A percentile compares a stretch with the other conserved stretches of the same genome.
Evolutionary conservation across 2,113 vertebrate species (phyloP).

Genomic region (Formicarius rufipectus): DNA sequence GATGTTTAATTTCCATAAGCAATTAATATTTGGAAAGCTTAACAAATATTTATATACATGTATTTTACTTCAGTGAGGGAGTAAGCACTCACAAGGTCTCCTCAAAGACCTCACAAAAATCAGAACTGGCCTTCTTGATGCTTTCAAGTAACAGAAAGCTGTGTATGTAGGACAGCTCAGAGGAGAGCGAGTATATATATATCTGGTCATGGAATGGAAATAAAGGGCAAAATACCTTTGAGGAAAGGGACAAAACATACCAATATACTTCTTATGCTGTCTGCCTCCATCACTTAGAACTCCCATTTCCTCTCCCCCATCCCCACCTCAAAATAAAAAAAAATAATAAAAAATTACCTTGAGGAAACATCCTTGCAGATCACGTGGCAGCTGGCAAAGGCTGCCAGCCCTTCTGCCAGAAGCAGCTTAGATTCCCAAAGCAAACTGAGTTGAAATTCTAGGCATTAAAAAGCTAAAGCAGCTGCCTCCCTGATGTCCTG

Average conservation of each 20-base stretch:
- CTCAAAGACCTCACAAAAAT: background rate
- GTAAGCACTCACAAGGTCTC: background rate
- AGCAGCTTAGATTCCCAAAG: background rate
- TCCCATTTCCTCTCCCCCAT: background rate
- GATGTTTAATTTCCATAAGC: constrained; percentile 3
- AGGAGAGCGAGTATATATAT: background rate
- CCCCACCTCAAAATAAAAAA: background rate
- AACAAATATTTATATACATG: background rate
- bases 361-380: background rate
- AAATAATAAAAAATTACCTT: background rate
- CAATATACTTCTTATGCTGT: background rate
- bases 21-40: constrained; percentile 45
- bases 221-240: background rate
- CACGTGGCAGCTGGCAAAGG: constrained; percentile 2
- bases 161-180: background rate
- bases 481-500: constrained; percentile 34
- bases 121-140: background rate
- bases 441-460: constrained; percentile 44
- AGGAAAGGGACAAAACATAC: background rate
- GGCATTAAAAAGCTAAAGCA: constrained; percentile 34
- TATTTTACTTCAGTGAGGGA: background rate
- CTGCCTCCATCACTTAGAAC: background rate
- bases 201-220: background rate
- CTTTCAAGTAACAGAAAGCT: background rate
- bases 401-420: background rate